Evolutionary conservation across 2,113 vertebrate genomes (phyloP).

Genomic region (Psittacula cyanocephala): DNA sequence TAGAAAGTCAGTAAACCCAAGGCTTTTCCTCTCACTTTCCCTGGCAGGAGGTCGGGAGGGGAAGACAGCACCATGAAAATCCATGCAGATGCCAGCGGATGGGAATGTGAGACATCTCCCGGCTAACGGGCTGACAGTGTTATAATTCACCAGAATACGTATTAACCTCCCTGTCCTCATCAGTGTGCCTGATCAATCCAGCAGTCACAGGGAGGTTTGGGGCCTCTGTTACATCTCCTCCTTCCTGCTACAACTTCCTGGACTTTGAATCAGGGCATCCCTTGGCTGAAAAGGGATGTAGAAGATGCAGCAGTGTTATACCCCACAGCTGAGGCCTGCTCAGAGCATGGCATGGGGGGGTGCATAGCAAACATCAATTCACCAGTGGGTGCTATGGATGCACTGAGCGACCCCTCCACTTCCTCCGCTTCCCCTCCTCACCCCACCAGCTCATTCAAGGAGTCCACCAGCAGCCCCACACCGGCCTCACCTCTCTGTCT

Average conservation of each 20-base stretch:
- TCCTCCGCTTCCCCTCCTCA: neutral
- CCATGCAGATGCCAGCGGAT: neutral
- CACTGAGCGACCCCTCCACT: fast-evolving
- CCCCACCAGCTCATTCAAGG: neutral
- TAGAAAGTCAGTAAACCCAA: neutral
- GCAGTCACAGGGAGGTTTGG: neutral
- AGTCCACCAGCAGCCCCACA: neutral
- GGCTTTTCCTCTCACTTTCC: neutral
- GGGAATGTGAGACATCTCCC: neutral
- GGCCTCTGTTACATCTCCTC: neutral
- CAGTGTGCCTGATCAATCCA: neutral
- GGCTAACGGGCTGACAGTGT: neutral
- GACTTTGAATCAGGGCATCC: neutral
- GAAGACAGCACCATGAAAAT: neutral
- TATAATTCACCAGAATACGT: neutral
- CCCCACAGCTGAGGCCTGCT: neutral
- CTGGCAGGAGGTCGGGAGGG: neutral
- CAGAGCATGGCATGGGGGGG: fast-evolving
- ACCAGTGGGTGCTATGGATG: neutral
- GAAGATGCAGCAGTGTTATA: fast-evolving
- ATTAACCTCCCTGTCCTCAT: neutral
- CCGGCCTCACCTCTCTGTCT: neutral
- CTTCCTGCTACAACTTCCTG: neutral
- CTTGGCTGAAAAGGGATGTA: neutral
- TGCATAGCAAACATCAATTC: fast-evolving